Percentiles rank a stretch among this genome's conserved stretches.
These are phyloP conservation scores for Cinclus mexicanus DNA, from an alignment of 2,113 vertebrate species.

Conservation along the genomic window DNA sequence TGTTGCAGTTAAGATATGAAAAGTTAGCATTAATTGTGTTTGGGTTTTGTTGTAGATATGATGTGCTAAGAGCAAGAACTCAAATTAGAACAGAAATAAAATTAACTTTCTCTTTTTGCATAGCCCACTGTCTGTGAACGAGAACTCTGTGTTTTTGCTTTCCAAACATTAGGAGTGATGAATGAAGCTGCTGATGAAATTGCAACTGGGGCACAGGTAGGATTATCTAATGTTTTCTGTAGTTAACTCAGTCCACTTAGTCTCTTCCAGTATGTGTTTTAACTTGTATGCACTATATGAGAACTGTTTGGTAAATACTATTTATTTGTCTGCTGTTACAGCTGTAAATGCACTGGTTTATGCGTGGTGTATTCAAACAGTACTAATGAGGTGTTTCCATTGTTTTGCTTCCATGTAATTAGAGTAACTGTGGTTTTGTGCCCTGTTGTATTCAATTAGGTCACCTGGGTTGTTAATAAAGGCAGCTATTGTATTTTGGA, in stretches of 20 bases:
- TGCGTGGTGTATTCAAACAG: not conserved
- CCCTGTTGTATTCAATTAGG: slow-evolving; percentile 13
- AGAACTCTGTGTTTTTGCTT: slow-evolving; percentile 91
- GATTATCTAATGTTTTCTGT: not conserved
- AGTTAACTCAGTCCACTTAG: not conserved
- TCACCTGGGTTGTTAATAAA: slow-evolving; percentile 49
- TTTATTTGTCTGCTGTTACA: not conserved
- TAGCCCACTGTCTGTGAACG: slow-evolving; percentile 91
- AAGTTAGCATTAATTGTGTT: not conserved
- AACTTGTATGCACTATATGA: not conserved
- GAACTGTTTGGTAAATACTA: not conserved
- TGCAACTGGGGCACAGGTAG: slow-evolving; percentile 92
- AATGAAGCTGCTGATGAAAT: slow-evolving; percentile 92
- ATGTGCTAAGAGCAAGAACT: not conserved
- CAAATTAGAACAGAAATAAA: not conserved
- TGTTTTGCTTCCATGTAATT: slow-evolving; percentile 27
- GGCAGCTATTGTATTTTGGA: slow-evolving; percentile 23
- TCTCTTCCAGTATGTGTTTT: not conserved
- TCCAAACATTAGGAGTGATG: slow-evolving; percentile 92
- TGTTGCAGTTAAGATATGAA: not conserved
- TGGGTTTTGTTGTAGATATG: not conserved
- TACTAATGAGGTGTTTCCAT: slow-evolving; percentile 21
- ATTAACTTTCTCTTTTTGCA: not conserved
- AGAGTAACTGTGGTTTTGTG: not conserved
- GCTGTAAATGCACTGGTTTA: not conserved